These are phyloP conservation scores for Nettapus auritus DNA, from an alignment of 2,113 vertebrate genomes.

Conservation along the genomic window DNA sequence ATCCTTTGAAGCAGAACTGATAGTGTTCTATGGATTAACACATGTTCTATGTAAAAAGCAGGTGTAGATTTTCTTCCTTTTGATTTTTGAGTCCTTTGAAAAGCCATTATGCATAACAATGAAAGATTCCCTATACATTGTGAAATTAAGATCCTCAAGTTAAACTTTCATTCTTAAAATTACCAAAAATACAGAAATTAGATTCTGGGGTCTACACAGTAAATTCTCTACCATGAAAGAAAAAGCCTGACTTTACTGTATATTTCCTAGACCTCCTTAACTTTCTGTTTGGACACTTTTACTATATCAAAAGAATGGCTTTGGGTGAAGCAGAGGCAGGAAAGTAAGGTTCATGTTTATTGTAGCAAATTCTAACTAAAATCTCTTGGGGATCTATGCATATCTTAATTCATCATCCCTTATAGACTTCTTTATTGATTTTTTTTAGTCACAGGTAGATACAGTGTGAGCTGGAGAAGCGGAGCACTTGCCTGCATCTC, in stretches of 20 bases:
- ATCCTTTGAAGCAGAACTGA: background rate
- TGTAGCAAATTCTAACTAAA: background rate
- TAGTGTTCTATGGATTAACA: background rate
- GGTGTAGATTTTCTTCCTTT: background rate
- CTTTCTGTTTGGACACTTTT: background rate
- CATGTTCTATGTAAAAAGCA: background rate
- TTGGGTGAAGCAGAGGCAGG: background rate
- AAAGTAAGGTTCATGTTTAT: background rate
- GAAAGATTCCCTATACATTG: background rate
- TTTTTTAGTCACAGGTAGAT: background rate
- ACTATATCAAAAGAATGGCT: background rate
- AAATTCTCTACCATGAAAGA: background rate
- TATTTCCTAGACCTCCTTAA: background rate
- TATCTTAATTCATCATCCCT: background rate
- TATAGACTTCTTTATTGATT: background rate
- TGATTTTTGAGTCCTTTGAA: background rate
- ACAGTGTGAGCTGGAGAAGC: background rate
- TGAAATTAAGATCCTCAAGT: background rate
- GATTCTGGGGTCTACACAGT: background rate
- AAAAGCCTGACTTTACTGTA: background rate
- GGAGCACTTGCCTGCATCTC: background rate
- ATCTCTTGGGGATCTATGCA: background rate
- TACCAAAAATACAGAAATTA: background rate
- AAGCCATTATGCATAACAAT: background rate
- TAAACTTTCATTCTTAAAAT: background rate